Evolutionary conservation across 2,888 invertebrate species (phyloP), one percentile per base, ranked within the genome.

Genomic region (Netelia fuscicornis): DNA sequence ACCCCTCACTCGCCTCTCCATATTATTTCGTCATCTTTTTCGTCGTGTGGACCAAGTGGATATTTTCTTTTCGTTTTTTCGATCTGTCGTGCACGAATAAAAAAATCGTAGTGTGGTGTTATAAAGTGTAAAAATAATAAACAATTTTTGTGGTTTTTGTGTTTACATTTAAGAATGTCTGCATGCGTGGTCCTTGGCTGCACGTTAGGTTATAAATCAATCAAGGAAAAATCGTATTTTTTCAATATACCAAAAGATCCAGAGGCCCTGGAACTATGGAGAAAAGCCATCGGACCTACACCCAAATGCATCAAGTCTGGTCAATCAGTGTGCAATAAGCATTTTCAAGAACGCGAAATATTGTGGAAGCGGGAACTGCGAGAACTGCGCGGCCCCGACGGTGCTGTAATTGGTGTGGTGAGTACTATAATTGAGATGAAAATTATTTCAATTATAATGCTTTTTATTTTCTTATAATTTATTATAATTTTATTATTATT

Each of bases 171-270:
- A 48, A 62, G 6, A 2, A 84, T 84, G 71, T 52, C 81, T 1
- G 64, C 48, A 10, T 83, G 79, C 52, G 48, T 65, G 25, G 71
- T 71, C 2, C 52, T 60, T 30, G 83, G 79, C 37, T 85, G 85
- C 54, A 85, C 83, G 9, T 83, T 72, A 8, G 76, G 84, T 5
- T 84, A 84, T 65, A 2, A 42, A 3, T 68, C 78, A 1, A 86
- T 74, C 64, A 11, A 30, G 2, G 78, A 81, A 78, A 79, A 84
- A 37, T 30, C 65, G 0, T 84, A 78, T 60, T 65, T 84, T 20
- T 86, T 86, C 44, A 67, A n/a, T 10, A 65, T 85, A 6, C 82
- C 82, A 2, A 74, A 70, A 8, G 70, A 79, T 64, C 48, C 48
- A 13, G 62, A 60, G 11, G 13, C 20, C 11, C 20, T 52, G 2